phyloP scores from a whole-genome alignment of 2,113 vertebrate species.

The Ciconia stormi region DNA sequence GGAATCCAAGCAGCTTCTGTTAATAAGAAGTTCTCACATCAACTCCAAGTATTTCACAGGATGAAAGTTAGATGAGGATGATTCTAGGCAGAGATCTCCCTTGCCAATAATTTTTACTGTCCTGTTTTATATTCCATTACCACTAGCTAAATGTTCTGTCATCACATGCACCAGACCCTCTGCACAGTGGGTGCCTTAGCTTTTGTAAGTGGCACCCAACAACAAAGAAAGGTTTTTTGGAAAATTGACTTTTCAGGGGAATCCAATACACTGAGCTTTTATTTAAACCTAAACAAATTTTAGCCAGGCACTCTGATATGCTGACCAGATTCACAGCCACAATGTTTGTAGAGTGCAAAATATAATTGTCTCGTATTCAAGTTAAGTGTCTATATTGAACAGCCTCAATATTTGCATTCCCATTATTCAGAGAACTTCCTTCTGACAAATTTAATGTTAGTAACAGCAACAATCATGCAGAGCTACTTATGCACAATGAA shows the following conservation, averaged over 20 bases:
- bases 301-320: not conserved
- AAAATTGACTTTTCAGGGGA: not conserved
- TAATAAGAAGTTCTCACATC: not conserved
- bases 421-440: not conserved
- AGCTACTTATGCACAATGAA: not conserved
- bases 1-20: not conserved
- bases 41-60: not conserved
- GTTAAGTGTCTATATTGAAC: not conserved
- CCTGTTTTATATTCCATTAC: not conserved
- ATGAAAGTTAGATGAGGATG: not conserved
- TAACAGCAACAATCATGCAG: not conserved
- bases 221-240: not conserved
- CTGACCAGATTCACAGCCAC: not conserved
- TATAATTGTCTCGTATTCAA: not conserved
- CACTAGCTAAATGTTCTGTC: not conserved
- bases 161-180: not conserved
- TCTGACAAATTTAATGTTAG: not conserved
- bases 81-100: not conserved
- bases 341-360: not conserved
- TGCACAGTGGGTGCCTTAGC: not conserved
- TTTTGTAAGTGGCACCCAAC: not conserved
- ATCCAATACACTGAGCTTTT: not conserved
- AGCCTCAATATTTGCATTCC: not conserved
- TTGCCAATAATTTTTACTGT: not conserved
- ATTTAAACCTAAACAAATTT: not conserved